Conservation (phyloP, 2,797 vertebrate genomes). For the Manis javanica region DNA sequence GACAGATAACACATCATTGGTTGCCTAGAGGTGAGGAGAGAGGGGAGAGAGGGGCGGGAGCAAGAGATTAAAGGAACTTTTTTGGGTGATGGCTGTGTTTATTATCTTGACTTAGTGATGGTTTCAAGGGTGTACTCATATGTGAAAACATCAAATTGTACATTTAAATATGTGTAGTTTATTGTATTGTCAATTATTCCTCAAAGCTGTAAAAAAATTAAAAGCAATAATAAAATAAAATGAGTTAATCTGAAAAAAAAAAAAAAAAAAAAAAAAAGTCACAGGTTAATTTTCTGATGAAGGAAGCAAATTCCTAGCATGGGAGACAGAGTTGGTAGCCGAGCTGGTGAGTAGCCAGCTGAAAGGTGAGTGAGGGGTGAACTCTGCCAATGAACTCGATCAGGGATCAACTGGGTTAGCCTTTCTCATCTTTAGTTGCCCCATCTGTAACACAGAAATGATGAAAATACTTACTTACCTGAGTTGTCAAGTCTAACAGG, state of each 20-base stretch:
- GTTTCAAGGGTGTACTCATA: neutral
- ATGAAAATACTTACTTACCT: neutral
- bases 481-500: neutral
- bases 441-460: neutral
- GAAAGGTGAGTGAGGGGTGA: neutral
- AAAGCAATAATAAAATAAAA: constrained; percentile 26
- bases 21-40: neutral
- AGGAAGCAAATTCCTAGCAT: neutral
- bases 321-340: neutral
- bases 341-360: neutral
- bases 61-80: neutral
- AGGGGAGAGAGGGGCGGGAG: neutral
- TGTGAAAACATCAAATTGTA: neutral
- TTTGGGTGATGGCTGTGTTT: neutral
- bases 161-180: neutral
- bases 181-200: neutral
- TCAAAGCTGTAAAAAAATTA: constrained; percentile 13
- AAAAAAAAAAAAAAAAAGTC: constrained; percentile 39
- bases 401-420: neutral
- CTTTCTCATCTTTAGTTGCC: neutral
- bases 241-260: neutral
- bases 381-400: neutral
- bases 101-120: neutral
- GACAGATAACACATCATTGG: neutral
- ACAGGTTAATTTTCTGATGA: constrained; percentile 34